These are phyloP conservation scores for Oscheius myriophilus DNA, from an alignment of 2,888 invertebrate genomes.

Conservation along the genomic window DNA sequence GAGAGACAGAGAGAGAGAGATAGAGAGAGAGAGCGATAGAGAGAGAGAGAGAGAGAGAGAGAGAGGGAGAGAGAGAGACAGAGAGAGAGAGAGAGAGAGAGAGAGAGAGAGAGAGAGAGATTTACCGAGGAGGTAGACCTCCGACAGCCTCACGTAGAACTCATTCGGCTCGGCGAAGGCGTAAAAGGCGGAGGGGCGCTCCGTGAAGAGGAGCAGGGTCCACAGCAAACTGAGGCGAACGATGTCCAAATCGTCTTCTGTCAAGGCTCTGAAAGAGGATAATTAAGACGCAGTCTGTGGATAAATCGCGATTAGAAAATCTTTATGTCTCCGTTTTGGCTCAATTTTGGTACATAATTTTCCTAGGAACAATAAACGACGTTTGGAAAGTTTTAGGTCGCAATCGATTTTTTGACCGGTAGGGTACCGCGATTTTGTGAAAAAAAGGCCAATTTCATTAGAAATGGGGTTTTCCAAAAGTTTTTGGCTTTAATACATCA, in stretches of 20 bases:
- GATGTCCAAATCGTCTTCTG: constrained; percentile 63
- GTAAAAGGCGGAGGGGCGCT: constrained; percentile 50
- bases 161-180: constrained; percentile 54
- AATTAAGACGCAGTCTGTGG: not conserved
- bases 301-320: not conserved
- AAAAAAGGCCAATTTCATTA: no score
- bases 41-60: not conserved
- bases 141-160: constrained; percentile 56
- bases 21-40: no score
- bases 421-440: no score
- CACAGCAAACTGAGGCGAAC: constrained; percentile 61
- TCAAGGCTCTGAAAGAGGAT: constrained; percentile 29
- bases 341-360: no score
- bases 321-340: not conserved
- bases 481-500: no score
- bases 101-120: not conserved
- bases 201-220: constrained; percentile 51
- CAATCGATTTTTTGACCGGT: no score
- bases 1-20: not conserved
- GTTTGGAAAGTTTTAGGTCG: no score
- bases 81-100: constrained; percentile 10
- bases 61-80: not conserved
- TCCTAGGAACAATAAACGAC: no score
- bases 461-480: no score
- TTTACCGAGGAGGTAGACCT: constrained; percentile 58